Conservation (phyloP, 2,113 vertebrate species). For the Odontophorus gujanensis region DNA sequence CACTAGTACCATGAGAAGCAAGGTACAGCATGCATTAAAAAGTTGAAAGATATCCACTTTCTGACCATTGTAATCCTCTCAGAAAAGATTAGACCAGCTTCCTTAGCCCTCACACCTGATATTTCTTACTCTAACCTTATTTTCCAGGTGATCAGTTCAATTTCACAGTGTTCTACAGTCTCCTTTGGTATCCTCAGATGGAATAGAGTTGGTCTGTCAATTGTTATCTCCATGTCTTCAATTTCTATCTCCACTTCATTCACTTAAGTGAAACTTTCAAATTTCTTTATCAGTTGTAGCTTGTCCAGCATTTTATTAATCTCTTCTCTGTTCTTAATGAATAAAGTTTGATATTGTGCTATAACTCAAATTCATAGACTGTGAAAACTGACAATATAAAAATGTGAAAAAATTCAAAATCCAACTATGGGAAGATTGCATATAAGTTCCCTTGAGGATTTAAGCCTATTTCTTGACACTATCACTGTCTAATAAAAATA, state of each 20-base stretch:
- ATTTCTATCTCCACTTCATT: constrained; percentile 47
- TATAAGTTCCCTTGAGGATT: neutral
- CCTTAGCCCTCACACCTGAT: constrained; percentile 16
- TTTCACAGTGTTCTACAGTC: constrained; percentile 32
- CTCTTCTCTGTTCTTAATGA: constrained; percentile 31
- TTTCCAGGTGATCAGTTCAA: constrained; percentile 76
- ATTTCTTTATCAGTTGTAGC: constrained; percentile 25
- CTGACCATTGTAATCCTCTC: neutral
- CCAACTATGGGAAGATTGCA: neutral
- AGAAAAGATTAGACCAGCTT: constrained; percentile 40
- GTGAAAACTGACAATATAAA: neutral
- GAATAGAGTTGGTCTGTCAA: constrained; percentile 48
- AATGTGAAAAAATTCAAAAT: neutral
- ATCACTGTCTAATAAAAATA: neutral
- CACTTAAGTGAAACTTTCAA: constrained; percentile 25
- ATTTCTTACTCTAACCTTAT: constrained; percentile 56
- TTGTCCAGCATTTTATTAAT: constrained; percentile 58
- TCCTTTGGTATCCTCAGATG: constrained; percentile 23
- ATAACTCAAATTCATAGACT: neutral
- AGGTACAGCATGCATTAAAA: neutral
- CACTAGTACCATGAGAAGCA: neutral
- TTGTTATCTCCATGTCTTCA: constrained; percentile 47
- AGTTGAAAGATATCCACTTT: neutral
- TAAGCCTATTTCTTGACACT: neutral
- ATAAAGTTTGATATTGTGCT: constrained; percentile 6